A percentile compares a stretch with the other conserved stretches of the same genome.
phyloP scores from a whole-genome alignment of 2,797 vertebrate genomes.

The Gastrophryne carolinensis region DNA sequence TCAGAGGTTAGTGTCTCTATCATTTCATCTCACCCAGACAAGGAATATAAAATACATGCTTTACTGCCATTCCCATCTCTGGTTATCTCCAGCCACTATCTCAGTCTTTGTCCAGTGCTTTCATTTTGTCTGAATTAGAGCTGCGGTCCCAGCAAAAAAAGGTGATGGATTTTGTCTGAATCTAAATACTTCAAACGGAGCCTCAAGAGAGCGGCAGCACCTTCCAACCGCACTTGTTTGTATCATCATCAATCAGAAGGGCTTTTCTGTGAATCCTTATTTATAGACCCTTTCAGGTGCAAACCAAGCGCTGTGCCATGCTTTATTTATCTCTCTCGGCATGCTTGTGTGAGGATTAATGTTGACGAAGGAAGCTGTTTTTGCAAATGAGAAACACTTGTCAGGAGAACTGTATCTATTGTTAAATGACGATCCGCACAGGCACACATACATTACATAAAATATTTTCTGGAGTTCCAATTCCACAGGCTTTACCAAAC shows the following conservation, averaged over 20 bases:
- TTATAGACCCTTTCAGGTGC: constrained; percentile 42
- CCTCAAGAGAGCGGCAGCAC: neutral
- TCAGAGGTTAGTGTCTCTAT: constrained; percentile 29
- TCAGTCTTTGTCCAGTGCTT: neutral
- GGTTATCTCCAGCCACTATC: constrained; percentile 24
- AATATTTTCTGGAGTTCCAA: neutral
- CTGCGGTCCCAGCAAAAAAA: constrained; percentile 11
- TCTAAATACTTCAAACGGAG: constrained; percentile 41
- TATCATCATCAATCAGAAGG: constrained; percentile 41
- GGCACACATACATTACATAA: neutral
- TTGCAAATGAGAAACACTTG: constrained; percentile 28
- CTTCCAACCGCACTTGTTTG: neutral
- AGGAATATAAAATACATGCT: constrained; percentile 42
- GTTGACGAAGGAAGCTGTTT: constrained; percentile 5
- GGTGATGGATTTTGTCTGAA: constrained; percentile 31
- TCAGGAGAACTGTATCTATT: neutral
- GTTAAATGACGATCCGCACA: neutral
- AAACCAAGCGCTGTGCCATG: constrained; percentile 6
- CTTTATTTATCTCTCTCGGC: constrained; percentile 30
- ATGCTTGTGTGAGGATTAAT: constrained; percentile 42
- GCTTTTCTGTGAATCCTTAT: constrained; percentile 38
- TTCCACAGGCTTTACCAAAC: neutral
- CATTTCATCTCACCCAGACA: constrained; percentile 13
- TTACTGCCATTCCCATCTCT: neutral
- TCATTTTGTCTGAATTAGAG: constrained; percentile 29